Evolutionary conservation across 2,797 vertebrate genomes (phyloP).

Genomic region (Ceyx erithaca): DNA sequence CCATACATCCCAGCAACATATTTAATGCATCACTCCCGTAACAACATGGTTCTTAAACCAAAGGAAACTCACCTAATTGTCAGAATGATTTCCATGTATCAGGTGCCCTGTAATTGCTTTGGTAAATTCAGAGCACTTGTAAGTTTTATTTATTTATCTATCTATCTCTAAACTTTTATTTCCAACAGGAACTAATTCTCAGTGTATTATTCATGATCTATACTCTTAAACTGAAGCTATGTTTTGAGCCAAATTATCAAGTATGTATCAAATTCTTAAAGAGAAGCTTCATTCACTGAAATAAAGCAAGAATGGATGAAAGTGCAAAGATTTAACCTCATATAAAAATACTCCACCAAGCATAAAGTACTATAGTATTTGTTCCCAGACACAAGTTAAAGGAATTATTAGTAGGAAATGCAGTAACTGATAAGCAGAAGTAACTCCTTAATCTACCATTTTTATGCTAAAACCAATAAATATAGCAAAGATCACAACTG

Average conservation of each 20-base stretch:
- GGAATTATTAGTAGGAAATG: neutral
- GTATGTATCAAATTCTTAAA: neutral
- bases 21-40: slow-evolving; percentile 11
- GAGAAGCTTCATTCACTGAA: neutral
- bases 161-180: slow-evolving; percentile 11
- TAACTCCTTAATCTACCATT: neutral
- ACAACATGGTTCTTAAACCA: slow-evolving; percentile 12
- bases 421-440: neutral
- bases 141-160: slow-evolving; percentile 25
- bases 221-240: neutral
- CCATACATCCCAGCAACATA: slow-evolving; percentile 24
- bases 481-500: neutral
- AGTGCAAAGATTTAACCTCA: neutral
- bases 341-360: neutral
- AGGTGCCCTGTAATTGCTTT: neutral
- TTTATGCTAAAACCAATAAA: neutral
- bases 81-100: slow-evolving; percentile 6
- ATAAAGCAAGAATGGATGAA: neutral
- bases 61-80: slow-evolving; percentile 44
- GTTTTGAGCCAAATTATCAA: neutral
- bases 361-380: neutral
- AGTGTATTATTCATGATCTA: slow-evolving; percentile 8
- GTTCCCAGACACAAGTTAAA: neutral
- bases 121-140: slow-evolving; percentile 16
- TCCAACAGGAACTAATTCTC: slow-evolving; percentile 18